phyloP scores from a whole-genome alignment of 2,113 vertebrate genomes.

The Aldabrachelys gigantea region DNA sequence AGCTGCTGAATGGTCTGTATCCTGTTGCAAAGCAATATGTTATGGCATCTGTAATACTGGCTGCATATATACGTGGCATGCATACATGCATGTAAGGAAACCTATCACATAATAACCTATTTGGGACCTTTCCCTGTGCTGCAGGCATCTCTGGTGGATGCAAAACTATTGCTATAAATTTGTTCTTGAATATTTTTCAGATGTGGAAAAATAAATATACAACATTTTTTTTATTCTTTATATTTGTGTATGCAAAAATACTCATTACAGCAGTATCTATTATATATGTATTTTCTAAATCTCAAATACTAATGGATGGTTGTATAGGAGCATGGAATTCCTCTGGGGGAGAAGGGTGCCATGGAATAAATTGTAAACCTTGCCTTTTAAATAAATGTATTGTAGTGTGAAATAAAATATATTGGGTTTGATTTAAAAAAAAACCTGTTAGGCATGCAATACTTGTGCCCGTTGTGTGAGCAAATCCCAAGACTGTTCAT shows the following conservation, averaged over 20 bases:
- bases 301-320: rapidly evolving
- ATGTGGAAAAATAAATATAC: neutral
- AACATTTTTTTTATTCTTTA: neutral
- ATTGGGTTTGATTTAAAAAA: neutral
- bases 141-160: neutral
- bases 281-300: neutral
- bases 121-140: neutral
- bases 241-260: neutral
- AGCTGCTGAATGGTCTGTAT: neutral
- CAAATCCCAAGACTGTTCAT: neutral
- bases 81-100: neutral
- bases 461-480: neutral
- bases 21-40: neutral
- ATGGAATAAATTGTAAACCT: rapidly evolving
- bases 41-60: neutral
- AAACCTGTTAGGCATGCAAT: neutral
- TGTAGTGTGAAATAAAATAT: neutral
- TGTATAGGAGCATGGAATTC: neutral
- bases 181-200: neutral
- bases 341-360: neutral
- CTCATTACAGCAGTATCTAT: neutral
- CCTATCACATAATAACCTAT: neutral
- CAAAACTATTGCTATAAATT: neutral
- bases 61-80: neutral
- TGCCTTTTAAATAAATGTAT: neutral